Evolutionary conservation across 2,797 vertebrate species (phyloP), one percentile per base, ranked within the genome.

Genomic region (Chiroxiphia lanceolata): DNA sequence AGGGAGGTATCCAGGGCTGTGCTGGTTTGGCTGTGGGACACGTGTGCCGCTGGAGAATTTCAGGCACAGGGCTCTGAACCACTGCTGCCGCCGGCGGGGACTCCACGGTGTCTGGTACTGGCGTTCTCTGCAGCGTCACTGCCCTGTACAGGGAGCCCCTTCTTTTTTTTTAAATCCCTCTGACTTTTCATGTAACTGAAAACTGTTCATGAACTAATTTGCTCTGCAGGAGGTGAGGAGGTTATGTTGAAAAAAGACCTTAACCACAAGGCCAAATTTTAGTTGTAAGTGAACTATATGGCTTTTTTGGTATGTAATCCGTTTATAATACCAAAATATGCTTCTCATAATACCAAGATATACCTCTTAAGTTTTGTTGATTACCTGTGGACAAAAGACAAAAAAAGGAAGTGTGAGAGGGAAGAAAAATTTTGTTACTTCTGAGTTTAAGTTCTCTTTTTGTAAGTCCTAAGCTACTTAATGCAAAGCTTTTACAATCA

Each of bases 31-130:
- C 81, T 4, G 21, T 14, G 45, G 57, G 54, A 34, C 11, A 1
- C 0, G 2, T 0, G 0, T 34, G 50, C 10, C 0, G 1, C 59
- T 2, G 3, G 57, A 83, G 63, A 61, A 5, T 18, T 69, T 33
- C 15, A 22, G 5, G 15, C 5, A 33, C 29, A 3, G 27, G 38
- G 53, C 31, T 79, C 47, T 17, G 47, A 17, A 5, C 54, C 0
- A 1, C 42, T 1, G 1, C 33, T 27, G 56, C 82, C 0, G 44
- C 78, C 1, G 0, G 4, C 1, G 0, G 29, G 20, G 38, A 31
- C 17, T 26, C 11, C 10, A 1, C 0, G 0, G 20, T 50, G 31
- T 17, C 36, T 53, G 8, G 12, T n/a, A 8, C 42, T 1, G 10
- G 10, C 0, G 1, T 45, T 61, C n/a, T 61, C 4, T 1, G 25